Base-by-base conservation (phyloP, 2,888 invertebrate species). In the Euclidia mi region DNA sequence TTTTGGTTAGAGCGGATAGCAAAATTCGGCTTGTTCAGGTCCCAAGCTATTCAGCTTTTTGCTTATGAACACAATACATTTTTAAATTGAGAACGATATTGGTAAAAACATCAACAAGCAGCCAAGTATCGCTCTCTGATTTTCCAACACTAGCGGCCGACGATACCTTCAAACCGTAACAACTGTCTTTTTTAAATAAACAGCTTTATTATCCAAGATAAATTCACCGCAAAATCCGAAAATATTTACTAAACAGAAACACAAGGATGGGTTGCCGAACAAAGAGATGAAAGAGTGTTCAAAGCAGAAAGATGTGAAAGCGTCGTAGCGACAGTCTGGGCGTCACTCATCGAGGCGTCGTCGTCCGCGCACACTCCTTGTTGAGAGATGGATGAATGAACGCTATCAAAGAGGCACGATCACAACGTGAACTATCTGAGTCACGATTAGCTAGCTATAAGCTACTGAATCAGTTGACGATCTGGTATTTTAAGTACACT, bases 321-420 rank as follows among this genome's bases (percentile, higher is more conserved):
- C 59, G 44, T 56, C 74, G 57, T 38, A 56, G 79, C 65, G 64
- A 67, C 70, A 47, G 62, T 75, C 59, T 55, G 56, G 68, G 20
- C 61, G 75, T 85, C 84, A 78, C 64, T 84, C 84, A 79, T 76
- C 84, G 44, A 50, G 58, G 55, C 58, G 71, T 59, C 62, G 68
- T 68, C 70, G 76, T 61, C 71, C 72, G 74, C 72, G 75, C 34
- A 61, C 70, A 58, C 58, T 43, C 48, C 56, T 31, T 61, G 89
- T 67, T 73, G 91, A 91, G 61, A 76, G 91, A 91, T 85, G 76
- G 85, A 90, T 88, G 88, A 84, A 90, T 88, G 90, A 84, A 87
- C 81, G 49, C 69, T 69, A 76, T 76, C 78, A 68, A 56, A 63
- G 51, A 56, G 42, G 63, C 67, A 49, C 74, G 71, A 59, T 64